These are phyloP conservation scores for Tetramorium bicarinatum DNA, from an alignment of 2,888 invertebrate species.

Conservation along the genomic window DNA sequence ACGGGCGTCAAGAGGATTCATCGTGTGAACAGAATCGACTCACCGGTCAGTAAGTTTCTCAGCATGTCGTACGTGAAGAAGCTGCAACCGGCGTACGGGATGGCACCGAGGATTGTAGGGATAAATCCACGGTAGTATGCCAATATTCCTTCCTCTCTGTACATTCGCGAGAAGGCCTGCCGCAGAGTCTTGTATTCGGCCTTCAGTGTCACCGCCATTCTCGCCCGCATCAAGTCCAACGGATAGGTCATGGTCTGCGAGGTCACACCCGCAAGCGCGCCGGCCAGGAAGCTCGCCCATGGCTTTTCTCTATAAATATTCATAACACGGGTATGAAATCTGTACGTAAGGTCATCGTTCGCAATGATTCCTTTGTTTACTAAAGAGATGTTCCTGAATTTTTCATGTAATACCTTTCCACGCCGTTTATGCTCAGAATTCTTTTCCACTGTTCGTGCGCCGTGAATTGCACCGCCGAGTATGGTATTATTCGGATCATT, in stretches of 20 bases:
- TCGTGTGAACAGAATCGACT: slow-evolving; percentile 74
- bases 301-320: slow-evolving; percentile 64
- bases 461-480: slow-evolving; percentile 99
- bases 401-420: slow-evolving; percentile 85
- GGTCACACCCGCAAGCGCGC: slow-evolving; percentile 97
- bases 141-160: slow-evolving; percentile 91
- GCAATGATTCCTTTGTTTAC: background rate
- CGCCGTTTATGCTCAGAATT: slow-evolving; percentile 91
- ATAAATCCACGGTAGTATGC: slow-evolving; percentile 95
- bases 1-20: slow-evolving; percentile 34
- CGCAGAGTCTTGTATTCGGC: slow-evolving; percentile 90
- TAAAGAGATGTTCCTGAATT: background rate
- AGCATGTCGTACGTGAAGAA: slow-evolving; percentile 99
- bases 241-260: slow-evolving; percentile 98
- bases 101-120: slow-evolving; percentile 96
- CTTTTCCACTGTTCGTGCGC: slow-evolving; percentile 99
- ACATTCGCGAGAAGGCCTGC: slow-evolving; percentile 91
- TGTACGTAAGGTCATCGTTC: background rate
- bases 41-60: slow-evolving; percentile 93
- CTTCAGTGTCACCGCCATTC: slow-evolving; percentile 98
- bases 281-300: slow-evolving; percentile 92
- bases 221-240: slow-evolving; percentile 97
- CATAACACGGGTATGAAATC: background rate
- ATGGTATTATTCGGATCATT: slow-evolving; percentile 98
- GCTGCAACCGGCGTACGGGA: slow-evolving; percentile 98